A percentile compares a stretch with the other conserved stretches of the same genome.
Conservation (phyloP, 2,797 vertebrate genomes). For the Clarias laeviceps region DNA sequence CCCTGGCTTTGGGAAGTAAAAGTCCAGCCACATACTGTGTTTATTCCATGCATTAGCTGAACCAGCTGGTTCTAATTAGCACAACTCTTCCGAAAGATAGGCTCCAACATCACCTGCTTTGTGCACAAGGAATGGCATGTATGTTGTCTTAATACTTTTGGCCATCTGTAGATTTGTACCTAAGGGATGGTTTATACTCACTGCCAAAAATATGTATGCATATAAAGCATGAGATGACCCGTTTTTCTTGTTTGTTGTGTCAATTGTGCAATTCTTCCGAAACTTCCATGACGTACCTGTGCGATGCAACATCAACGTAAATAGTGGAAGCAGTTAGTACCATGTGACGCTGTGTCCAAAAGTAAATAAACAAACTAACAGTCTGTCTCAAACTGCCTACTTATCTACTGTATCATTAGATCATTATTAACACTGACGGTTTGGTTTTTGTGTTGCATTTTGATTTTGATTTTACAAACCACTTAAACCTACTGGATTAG, state of each 20-base stretch:
- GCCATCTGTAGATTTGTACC: background rate
- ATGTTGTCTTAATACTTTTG: no score
- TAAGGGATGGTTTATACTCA: background rate
- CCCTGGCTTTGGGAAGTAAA: no score
- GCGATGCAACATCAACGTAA: background rate
- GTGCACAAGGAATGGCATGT: no score
- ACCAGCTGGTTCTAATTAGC: no score
- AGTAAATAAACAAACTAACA: background rate
- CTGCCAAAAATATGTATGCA: background rate
- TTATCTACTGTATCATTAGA: background rate
- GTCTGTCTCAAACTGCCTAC: background rate
- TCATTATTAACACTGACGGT: background rate
- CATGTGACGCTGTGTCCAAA: background rate
- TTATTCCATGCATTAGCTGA: no score
- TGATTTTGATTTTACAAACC: background rate
- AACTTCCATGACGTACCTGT: background rate
- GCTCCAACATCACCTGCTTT: no score
- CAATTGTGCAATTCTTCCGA: background rate
- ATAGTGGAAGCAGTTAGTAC: background rate
- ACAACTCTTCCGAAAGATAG: no score
- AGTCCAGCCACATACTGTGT: no score
- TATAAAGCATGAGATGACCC: background rate
- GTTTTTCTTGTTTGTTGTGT: background rate
- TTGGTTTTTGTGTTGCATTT: background rate
- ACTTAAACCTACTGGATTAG: background rate